Base-by-base conservation (phyloP, 1,140 invertebrate species). In the Leguminivora glycinivorella region DNA sequence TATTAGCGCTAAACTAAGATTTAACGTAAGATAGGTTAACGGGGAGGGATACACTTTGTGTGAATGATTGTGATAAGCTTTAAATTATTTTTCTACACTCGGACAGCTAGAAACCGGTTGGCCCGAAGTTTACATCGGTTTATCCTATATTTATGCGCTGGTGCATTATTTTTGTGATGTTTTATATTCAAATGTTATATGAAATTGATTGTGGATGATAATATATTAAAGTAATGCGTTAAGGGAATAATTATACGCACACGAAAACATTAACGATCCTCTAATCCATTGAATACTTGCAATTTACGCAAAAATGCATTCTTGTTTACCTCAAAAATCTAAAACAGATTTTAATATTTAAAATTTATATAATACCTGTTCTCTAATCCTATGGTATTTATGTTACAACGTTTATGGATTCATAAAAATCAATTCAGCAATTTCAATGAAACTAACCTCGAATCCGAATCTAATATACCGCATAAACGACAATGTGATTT, bases 1-100 rank as follows among this genome's bases (percentile, higher is more conserved):
- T 34, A n/a, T 22, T 22, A 56, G 26, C 26, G 26, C 58, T 63
- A 63, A 63, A 63, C 58, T 63, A 63, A 29, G 58, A 63, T 63
- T 29, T 63, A 63, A 63, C 24, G 58, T 29, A 19, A 63, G n/a
- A 2, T 63, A 63, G 58, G 22, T 2, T 34, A 17, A 52, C n/a
- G 12, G 58, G 26, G 58, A 29, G 58, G 58, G 58, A 63, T 34
- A 29, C 7, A 31, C 29, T 1, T 58, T 17, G 80, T 81, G 78
- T 81, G 82, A 85, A 74, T 74, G 34, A 75, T 78, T 83, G 81
- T 87, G 80, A 86, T 89, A 86, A 89, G 87, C 89, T 91, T 91
- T 90, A 91, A 91, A 90, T 90, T 91, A 90, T 90, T 90, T 83
- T 85, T 90, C 75, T 78, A 84, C 75, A 73, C 84, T 81, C 69